Evolutionary conservation across 1,140 invertebrate genomes (phyloP), one percentile per base, ranked within the genome.

Genomic region (Cephus cinctus): DNA sequence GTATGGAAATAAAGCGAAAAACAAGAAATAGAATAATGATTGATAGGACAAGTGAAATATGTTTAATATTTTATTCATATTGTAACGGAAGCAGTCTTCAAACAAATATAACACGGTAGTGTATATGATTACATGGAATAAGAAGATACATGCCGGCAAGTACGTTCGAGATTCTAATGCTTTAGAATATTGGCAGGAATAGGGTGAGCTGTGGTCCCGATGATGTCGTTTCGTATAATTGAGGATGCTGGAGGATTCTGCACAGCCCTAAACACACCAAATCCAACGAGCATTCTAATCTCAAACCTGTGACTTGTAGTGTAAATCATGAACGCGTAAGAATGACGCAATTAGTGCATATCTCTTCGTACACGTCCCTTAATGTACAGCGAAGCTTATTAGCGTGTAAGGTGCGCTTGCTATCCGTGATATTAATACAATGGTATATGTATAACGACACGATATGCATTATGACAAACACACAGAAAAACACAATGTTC

Each of bases 41-140:
- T n/a, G n/a, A n/a, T n/a, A n/a, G n/a, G n/a, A n/a, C n/a, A n/a
- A n/a, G n/a, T n/a, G n/a, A n/a, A n/a, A n/a, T n/a, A n/a, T n/a
- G n/a, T n/a, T n/a, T n/a, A n/a, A n/a, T n/a, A n/a, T n/a, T n/a
- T n/a, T n/a, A n/a, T n/a, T n/a, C 62, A 67, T 69, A 63, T 72
- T 69, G 56, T 67, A 69, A 71, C 65, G 68, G 69, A 75, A 75
- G 70, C 71, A 74, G 71, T 74, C 71, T 74, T 73, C 63, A 69
- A 69, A 73, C 65, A 67, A 71, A 60, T 68, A 62, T 67, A 66
- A 69, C 65, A 68, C 63, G 61, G 64, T 55, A 52, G 51, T 66
- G 65, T 58, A 57, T 61, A 61, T 55, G 56, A 57, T 66, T 61
- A 65, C 43, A 57, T 69, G 62, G 59, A 68, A 69, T 65, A 63